Conservation (phyloP, 2,888 invertebrate genomes). For the Volucella inflata region DNA sequence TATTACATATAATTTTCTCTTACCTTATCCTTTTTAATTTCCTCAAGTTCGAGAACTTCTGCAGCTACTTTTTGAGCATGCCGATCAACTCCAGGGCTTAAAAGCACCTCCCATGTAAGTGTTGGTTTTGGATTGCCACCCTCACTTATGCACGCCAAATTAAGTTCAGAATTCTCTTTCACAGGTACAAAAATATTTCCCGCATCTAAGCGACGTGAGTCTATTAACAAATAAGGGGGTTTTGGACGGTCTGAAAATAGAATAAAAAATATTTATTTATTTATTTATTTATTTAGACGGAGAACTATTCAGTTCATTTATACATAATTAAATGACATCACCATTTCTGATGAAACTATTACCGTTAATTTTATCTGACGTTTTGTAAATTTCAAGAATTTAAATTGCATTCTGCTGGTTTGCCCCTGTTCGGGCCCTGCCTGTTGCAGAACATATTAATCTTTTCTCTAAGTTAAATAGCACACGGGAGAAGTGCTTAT, state of each 20-base stretch:
- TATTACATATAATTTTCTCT: conserved; percentile 38
- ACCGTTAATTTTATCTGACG: no score
- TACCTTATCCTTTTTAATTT: conserved; percentile 83
- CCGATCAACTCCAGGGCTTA: conserved; percentile 86
- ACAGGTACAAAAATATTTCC: conserved; percentile 95
- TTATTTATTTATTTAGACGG: no score
- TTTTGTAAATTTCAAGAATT: no score
- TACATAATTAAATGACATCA: no score
- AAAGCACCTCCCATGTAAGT: conserved; percentile 83
- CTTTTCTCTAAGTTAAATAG: no score
- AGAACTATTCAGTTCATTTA: neutral
- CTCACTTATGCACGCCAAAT: conserved; percentile 93
- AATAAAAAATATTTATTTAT: conserved; percentile 26
- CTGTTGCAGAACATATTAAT: no score
- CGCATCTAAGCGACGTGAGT: conserved; percentile 92
- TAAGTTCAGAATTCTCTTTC: conserved; percentile 92
- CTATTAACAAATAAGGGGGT: conserved; percentile 93
- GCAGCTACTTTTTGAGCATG: conserved; percentile 85
- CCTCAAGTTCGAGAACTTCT: conserved; percentile 83
- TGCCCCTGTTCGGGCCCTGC: no score
- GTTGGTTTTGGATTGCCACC: conserved; percentile 90
- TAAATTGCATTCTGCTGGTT: no score
- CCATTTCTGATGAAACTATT: no score
- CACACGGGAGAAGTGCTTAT: no score
- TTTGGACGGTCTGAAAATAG: conserved; percentile 89